A percentile compares a stretch with the other conserved stretches of the same genome.
These are phyloP conservation scores for Uromys caudimaculatus DNA, from an alignment of 2,797 vertebrate genomes.

Conservation along the genomic window DNA sequence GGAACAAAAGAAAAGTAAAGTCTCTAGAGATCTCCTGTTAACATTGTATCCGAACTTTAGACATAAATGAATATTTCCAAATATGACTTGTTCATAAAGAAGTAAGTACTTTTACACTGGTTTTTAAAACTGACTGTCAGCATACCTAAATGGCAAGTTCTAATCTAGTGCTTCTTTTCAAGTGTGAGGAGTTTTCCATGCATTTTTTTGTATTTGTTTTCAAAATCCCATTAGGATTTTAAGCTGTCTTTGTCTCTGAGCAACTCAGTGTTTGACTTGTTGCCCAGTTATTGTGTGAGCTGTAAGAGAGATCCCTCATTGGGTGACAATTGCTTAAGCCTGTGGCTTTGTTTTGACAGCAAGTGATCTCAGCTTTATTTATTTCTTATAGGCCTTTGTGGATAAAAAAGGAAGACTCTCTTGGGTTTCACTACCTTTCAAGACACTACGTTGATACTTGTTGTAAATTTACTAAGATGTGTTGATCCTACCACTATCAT, in stretches of 20 bases:
- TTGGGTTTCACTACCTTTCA: background rate
- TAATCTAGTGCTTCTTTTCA: background rate
- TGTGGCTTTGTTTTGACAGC: background rate
- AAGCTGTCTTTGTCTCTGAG: background rate
- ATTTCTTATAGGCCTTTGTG: background rate
- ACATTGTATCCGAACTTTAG: slow-evolving; percentile 26
- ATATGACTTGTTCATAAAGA: background rate
- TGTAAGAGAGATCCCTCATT: background rate
- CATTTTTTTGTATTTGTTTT: background rate
- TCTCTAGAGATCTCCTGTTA: slow-evolving; percentile 7
- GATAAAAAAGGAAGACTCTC: background rate
- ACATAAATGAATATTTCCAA: background rate
- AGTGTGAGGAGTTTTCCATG: background rate
- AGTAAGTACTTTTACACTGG: background rate
- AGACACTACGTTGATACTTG: background rate
- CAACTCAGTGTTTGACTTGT: slow-evolving; percentile 20
- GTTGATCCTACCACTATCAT: background rate
- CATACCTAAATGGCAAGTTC: background rate
- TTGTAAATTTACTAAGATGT: background rate
- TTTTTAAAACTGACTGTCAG: background rate
- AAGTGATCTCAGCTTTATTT: background rate
- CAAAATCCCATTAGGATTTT: slow-evolving; percentile 33
- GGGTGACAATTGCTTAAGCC: background rate
- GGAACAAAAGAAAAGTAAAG: slow-evolving; percentile 33
- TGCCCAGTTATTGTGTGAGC: background rate